Percentiles rank a stretch among this genome's conserved stretches.
These are phyloP conservation scores for Synanthedon formicaeformis DNA, from an alignment of 2,888 invertebrate species.

Conservation along the genomic window DNA sequence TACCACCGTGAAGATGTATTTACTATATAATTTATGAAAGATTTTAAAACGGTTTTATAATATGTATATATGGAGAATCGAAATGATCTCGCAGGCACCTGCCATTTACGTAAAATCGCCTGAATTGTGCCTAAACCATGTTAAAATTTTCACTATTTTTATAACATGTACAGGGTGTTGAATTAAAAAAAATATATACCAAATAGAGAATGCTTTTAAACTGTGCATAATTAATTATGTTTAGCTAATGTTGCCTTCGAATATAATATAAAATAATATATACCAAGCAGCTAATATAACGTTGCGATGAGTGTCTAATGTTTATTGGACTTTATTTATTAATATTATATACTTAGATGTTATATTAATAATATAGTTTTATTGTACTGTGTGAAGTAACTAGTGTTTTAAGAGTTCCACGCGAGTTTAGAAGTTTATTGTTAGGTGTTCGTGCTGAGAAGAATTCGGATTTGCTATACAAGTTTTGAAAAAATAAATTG, in stretches of 20 bases:
- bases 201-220: constrained; percentile 63
- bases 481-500: not conserved
- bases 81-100: constrained; percentile 60
- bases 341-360: not conserved
- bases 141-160: constrained; percentile 53
- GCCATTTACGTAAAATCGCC: constrained; percentile 39
- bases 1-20: constrained; percentile 2
- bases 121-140: constrained; percentile 50
- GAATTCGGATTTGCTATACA: not conserved
- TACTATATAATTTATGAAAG: constrained; percentile 2
- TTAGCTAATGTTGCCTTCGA: constrained; percentile 58
- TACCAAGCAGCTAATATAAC: not conserved
- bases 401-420: not conserved
- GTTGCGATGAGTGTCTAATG: constrained; percentile 3
- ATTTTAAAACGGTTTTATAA: constrained; percentile 1
- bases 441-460: not conserved
- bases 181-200: constrained; percentile 44
- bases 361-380: not conserved
- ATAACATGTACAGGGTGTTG: constrained; percentile 67
- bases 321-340: constrained; percentile 4
- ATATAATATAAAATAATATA: not conserved
- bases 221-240: constrained; percentile 24
- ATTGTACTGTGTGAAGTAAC: not conserved
- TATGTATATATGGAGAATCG: constrained; percentile 16
- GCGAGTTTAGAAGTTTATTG: no score